A percentile compares a stretch with the other conserved stretches of the same genome.
Conservation (phyloP, 2,113 vertebrate species). For the Gambusia affinis region DNA sequence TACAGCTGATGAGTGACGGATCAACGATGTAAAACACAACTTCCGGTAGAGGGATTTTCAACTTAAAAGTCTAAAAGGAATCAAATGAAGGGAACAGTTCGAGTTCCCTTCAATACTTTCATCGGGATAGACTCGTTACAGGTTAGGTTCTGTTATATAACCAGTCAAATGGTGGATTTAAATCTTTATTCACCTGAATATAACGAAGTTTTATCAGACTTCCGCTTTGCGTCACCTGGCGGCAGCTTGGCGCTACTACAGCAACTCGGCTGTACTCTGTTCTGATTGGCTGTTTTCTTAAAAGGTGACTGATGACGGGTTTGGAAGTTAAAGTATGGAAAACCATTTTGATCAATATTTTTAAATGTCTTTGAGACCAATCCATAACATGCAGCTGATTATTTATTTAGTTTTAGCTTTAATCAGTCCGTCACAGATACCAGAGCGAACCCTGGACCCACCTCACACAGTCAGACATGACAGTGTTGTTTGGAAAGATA, state of each 20-base stretch:
- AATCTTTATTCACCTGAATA: background rate
- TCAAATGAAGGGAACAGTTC: background rate
- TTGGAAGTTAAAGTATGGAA: no score
- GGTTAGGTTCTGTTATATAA: rapidly evolving
- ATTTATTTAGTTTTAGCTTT: no score
- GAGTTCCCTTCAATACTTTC: background rate
- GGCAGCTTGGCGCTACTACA: background rate
- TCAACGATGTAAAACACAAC: rapidly evolving
- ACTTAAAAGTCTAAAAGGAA: slow-evolving; percentile 15
- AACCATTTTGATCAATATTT: no score
- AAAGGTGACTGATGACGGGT: background rate
- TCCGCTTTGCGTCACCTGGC: slow-evolving; percentile 46
- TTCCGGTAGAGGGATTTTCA: slow-evolving; percentile 52
- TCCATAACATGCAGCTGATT: no score
- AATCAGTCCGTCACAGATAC: no score
- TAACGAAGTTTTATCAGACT: background rate
- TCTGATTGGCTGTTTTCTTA: background rate
- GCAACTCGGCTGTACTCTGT: background rate
- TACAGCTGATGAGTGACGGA: slow-evolving; percentile 57
- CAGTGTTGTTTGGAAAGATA: no score
- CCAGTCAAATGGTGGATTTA: rapidly evolving
- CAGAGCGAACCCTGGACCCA: no score
- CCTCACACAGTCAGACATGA: no score
- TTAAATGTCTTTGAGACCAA: no score
- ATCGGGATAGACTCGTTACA: no score